Evolutionary conservation across 37 sponge, comb jelly and placozoan species (phyloP), one percentile per base, ranked within the genome.

Genomic region (Halisarca cf. caerulea): DNA sequence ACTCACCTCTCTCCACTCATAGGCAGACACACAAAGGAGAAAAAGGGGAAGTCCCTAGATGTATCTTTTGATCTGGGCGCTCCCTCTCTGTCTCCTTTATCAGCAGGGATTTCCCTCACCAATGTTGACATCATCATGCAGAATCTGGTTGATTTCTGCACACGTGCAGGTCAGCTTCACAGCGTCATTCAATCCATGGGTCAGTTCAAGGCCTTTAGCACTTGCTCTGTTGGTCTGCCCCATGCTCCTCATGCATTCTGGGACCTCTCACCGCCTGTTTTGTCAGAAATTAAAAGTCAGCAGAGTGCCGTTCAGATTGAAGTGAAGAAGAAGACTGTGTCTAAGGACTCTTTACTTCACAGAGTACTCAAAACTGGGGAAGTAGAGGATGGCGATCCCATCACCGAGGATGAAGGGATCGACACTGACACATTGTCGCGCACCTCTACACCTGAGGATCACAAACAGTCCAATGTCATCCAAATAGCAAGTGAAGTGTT

Each of bases 191-290:
- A 83, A 34, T 83, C 89, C 18, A 32, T 94, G 3, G 79, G 79
- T n/a, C 85, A 85, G 38, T 88, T 94, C 57, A 44, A 30, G 57
- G 33, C 45, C 33, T 74, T 92, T 1, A 36, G 80, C 32, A 45
- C 36, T 9, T 40, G 23, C 3, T 2, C 87, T 14, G 55, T 44
- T 54, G 94, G 94, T 59, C 86, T 94, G 3, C 94, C 94, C 34
- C 69, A 84, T 7, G 68, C 87, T 4, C 3, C 86, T 2, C 77
- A 72, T 33, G 45, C 36, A 5, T 74, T 74, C 36, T 74, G 77
- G 77, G 25, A n/a, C 64, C 30, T 62, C 6, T 30, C 30, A n/a
- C 39, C 45, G 36, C 44, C 39, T 23, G 24, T 74, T 1, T 21
- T 41, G 1, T 7, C 11, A 34, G 69, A 68, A 3, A 7, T 3